Evolutionary conservation across 2,888 invertebrate species (phyloP).

Genomic region (Capitulum mitella): DNA sequence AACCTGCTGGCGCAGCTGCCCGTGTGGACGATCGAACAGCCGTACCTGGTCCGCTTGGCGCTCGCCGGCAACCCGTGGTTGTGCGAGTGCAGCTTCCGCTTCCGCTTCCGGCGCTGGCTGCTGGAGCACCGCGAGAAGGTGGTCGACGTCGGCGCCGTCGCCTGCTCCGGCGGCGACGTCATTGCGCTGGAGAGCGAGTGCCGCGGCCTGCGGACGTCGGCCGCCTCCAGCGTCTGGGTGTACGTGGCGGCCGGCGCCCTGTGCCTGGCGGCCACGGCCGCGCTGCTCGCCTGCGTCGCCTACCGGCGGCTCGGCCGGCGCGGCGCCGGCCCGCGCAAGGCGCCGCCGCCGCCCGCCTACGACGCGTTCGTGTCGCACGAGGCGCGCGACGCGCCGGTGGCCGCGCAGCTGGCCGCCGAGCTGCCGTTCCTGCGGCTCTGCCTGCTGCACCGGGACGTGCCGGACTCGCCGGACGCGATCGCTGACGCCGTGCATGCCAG

Average conservation of each 20-base stretch:
- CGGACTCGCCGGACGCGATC: conserved; percentile 65
- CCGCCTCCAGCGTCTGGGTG: not conserved
- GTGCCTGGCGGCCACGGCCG: not conserved
- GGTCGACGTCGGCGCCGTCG: conserved; percentile 45
- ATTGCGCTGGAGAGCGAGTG: conserved; percentile 1
- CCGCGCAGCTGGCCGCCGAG: conserved; percentile 63
- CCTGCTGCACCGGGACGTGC: conserved; percentile 59
- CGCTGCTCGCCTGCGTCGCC: not conserved
- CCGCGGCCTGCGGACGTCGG: not conserved
- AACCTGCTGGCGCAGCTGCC: conserved; percentile 62
- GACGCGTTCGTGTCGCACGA: conserved; percentile 53
- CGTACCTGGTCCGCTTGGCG: conserved; percentile 49
- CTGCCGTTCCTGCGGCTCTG: conserved; percentile 71
- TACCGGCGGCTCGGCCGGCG: not conserved
- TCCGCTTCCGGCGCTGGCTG: conserved; percentile 41
- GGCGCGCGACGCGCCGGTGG: conserved; percentile 51
- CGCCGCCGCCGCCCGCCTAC: not conserved
- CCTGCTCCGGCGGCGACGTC: not conserved
- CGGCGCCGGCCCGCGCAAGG: not conserved
- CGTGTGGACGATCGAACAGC: conserved; percentile 51
- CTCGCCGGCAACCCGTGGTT: conserved; percentile 62
- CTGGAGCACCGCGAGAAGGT: conserved; percentile 53
- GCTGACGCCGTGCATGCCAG: conserved; percentile 75
- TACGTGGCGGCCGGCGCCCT: not conserved
- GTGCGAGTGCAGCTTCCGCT: conserved; percentile 66